Conservation (phyloP, 1,140 invertebrate species). For the Camponotus vicinus region DNA sequence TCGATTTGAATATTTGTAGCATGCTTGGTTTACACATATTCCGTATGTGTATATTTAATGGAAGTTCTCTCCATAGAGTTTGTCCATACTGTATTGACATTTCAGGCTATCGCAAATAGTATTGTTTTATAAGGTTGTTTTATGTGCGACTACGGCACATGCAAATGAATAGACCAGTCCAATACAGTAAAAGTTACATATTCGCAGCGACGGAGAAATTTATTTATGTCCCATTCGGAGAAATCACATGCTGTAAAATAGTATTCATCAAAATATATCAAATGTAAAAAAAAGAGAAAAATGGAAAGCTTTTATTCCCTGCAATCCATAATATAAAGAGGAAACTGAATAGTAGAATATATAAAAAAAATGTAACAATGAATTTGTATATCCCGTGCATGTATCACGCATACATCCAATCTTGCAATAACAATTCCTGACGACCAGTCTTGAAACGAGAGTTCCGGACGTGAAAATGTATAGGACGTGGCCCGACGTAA, state of each 20-base stretch:
- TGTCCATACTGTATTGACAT: slow-evolving; percentile 43
- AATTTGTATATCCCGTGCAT: neutral
- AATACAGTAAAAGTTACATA: neutral
- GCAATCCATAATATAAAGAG: neutral
- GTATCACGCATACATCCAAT: neutral
- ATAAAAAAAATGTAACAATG: neutral
- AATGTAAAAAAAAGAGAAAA: neutral
- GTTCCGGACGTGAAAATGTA: neutral
- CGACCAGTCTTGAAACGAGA: neutral
- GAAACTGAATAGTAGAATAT: neutral
- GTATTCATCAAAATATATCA: neutral
- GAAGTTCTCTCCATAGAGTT: slow-evolving; percentile 21
- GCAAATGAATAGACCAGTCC: slow-evolving; percentile 7
- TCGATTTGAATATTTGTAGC: slow-evolving; percentile 40
- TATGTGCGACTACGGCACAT: neutral
- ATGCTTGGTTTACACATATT: slow-evolving; percentile 39
- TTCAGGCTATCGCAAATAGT: slow-evolving; percentile 28
- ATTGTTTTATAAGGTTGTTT: slow-evolving; percentile 42
- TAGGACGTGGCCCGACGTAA: slow-evolving; percentile 10
- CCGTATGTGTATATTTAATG: slow-evolving; percentile 39
- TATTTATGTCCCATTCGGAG: neutral
- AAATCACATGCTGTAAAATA: neutral
- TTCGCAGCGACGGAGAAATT: neutral
- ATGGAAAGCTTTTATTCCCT: too few species aligned
- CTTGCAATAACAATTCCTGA: neutral